phyloP scores from a whole-genome alignment of 2,797 vertebrate species.

The Syncerus caffer region DNA sequence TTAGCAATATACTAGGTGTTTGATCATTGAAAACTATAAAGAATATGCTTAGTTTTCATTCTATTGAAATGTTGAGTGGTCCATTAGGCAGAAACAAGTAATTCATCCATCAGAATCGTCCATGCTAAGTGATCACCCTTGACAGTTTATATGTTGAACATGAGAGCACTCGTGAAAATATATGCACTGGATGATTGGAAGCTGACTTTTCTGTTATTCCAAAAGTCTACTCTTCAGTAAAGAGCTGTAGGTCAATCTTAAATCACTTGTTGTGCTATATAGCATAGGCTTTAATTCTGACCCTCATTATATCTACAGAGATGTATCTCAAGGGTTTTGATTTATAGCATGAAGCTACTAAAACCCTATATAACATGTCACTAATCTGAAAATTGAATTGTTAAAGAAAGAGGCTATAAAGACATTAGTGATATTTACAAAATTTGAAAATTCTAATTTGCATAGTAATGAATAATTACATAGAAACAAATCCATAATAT shows the following conservation, averaged over 20 bases:
- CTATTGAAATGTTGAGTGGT: slow-evolving; percentile 38
- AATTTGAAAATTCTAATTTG: not conserved
- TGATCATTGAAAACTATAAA: slow-evolving; percentile 51
- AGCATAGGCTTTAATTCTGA: slow-evolving; percentile 26
- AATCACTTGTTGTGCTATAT: not conserved
- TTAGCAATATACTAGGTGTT: not conserved
- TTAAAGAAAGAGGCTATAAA: not conserved
- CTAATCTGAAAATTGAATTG: not conserved
- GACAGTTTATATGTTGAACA: slow-evolving; percentile 12
- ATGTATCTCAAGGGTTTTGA: not conserved
- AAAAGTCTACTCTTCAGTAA: slow-evolving; percentile 6
- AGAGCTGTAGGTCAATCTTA: not conserved
- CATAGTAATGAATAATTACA: not conserved
- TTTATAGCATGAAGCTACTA: not conserved
- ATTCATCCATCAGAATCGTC: slow-evolving; percentile 9
- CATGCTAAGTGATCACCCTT: not conserved
- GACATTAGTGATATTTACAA: not conserved
- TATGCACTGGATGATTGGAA: not conserved
- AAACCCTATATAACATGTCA: not conserved
- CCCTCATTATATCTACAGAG: not conserved
- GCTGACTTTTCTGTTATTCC: not conserved
- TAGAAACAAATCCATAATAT: not conserved
- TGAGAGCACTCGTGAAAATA: not conserved
- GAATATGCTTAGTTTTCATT: slow-evolving; percentile 37
- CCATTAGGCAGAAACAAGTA: slow-evolving; percentile 37